Percentiles rank a stretch among this genome's conserved stretches.
phyloP scores from a whole-genome alignment of 2,888 invertebrate genomes.

The Drosophila diplacantha region DNA sequence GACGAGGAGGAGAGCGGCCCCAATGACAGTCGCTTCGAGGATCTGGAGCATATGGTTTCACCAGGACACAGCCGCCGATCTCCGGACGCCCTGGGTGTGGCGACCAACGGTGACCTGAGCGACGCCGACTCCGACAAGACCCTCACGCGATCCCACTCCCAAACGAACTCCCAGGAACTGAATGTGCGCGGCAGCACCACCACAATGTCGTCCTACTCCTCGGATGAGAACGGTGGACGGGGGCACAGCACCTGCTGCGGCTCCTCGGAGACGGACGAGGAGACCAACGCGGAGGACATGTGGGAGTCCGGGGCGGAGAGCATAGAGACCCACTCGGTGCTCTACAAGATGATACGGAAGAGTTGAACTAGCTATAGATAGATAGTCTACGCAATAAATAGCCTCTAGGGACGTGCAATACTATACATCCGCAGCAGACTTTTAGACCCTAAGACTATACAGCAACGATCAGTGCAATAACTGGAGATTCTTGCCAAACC shows the following conservation, averaged over 20 bases:
- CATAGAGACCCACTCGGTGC: conserved; percentile 91
- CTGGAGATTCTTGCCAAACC: conserved; percentile 64
- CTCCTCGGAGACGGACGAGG: conserved; percentile 81
- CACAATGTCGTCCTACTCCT: conserved; percentile 68
- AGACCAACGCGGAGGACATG: conserved; percentile 87
- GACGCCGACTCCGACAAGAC: conserved; percentile 74
- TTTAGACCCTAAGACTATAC: conserved; percentile 34
- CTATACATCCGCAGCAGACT: conserved; percentile 23
- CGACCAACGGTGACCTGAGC: conserved; percentile 53
- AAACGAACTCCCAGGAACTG: conserved; percentile 49
- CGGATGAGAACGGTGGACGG: conserved; percentile 84
- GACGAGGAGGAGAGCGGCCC: conserved; percentile 48
- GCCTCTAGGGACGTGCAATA: conserved; percentile 57
- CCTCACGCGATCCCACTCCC: conserved; percentile 60
- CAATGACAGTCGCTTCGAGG: conserved; percentile 59
- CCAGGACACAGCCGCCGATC: conserved; percentile 44
- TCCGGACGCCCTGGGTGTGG: conserved; percentile 20
- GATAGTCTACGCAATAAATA: conserved; percentile 7
- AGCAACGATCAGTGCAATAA: conserved; percentile 60
- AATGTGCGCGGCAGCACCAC: conserved; percentile 50
- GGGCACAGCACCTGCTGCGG: conserved; percentile 81
- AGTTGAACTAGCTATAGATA: conserved; percentile 45
- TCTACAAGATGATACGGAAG: conserved; percentile 86
- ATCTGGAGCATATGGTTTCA: conserved; percentile 71
- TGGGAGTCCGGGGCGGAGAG: conserved; percentile 93